These are phyloP conservation scores for Triplophysa bombifrons DNA, from an alignment of 2,797 vertebrate genomes.

Conservation along the genomic window DNA sequence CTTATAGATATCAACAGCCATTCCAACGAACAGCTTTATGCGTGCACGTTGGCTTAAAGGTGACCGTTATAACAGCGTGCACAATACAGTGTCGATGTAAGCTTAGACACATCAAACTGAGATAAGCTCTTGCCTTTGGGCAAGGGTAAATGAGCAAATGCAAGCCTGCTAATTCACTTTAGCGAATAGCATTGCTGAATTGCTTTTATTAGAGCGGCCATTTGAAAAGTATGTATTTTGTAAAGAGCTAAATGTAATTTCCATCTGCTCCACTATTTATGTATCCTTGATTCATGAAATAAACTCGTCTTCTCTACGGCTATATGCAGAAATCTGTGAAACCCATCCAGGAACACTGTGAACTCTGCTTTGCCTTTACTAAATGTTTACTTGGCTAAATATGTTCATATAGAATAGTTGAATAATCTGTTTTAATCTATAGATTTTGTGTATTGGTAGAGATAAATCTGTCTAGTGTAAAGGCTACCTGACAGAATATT, in stretches of 20 bases:
- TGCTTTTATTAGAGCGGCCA: constrained; percentile 15
- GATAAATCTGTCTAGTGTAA: no score
- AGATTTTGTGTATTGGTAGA: no score
- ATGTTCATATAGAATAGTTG: no score
- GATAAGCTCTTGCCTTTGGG: constrained; percentile 37
- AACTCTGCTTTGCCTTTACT: no score
- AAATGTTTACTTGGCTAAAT: no score
- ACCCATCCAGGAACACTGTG: background rate
- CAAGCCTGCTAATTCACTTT: constrained; percentile 20
- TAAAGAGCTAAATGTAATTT: background rate
- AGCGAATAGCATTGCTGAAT: constrained; percentile 17
- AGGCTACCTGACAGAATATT: no score
- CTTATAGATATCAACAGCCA: constrained; percentile 3
- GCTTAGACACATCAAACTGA: constrained; percentile 29
- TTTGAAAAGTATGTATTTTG: constrained; percentile 25
- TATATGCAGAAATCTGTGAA: constrained; percentile 8
- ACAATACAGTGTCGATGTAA: background rate
- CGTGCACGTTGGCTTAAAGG: constrained; percentile 3
- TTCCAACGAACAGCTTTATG: background rate
- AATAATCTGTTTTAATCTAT: no score
- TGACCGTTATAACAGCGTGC: constrained; percentile 18
- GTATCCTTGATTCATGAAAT: background rate
- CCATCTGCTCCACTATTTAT: background rate
- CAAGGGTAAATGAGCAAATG: constrained; percentile 31
- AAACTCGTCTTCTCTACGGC: background rate